phyloP scores from a whole-genome alignment of 2,113 vertebrate species.

The Megaceryle maxima region DNA sequence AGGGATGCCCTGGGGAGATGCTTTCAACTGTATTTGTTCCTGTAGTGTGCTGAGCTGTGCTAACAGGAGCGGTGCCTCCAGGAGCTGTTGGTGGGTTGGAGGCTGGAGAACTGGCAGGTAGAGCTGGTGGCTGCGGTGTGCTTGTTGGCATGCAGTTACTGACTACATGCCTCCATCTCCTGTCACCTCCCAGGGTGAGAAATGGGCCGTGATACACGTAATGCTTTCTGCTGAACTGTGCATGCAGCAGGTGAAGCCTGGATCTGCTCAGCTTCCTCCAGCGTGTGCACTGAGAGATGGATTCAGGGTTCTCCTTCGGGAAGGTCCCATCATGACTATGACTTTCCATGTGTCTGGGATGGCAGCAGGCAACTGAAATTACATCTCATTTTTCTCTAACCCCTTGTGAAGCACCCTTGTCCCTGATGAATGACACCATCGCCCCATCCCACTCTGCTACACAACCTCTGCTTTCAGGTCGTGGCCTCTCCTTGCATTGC shows the following conservation, averaged over 20 bases:
- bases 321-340: accelerated
- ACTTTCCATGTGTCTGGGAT: accelerated
- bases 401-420: background rate
- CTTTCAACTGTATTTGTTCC: background rate
- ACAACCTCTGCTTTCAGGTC: background rate
- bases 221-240: background rate
- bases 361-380: background rate
- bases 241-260: background rate
- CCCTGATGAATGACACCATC: background rate
- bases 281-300: accelerated
- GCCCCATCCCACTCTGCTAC: accelerated
- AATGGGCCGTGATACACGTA: accelerated
- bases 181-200: background rate
- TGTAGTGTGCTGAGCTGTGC: background rate
- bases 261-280: background rate
- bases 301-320: accelerated
- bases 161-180: background rate
- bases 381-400: background rate
- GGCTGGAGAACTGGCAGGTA: background rate
- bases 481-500: accelerated
- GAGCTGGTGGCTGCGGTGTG: background rate
- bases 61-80: accelerated
- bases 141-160: background rate
- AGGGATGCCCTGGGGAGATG: background rate
- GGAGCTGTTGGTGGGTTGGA: background rate